Percentiles rank a stretch among this genome's conserved stretches.
Conservation (phyloP, 1,140 invertebrate genomes). For the Diuraphis noxia region DNA sequence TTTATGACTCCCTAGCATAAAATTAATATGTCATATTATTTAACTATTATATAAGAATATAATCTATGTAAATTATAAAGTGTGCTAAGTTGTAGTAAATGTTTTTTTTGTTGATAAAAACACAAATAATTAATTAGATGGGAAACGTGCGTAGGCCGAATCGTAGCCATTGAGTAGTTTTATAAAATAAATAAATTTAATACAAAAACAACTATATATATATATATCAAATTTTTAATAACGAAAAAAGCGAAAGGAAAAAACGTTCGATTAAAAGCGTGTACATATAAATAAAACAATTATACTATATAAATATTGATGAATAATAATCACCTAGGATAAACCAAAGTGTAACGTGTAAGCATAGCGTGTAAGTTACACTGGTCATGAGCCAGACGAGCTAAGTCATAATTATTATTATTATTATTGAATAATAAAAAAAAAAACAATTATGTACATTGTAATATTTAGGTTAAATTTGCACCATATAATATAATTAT, state of each 20-base stretch:
- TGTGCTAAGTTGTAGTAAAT: slow-evolving; percentile 37
- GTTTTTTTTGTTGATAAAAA: neutral
- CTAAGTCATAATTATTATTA: slow-evolving; percentile 46
- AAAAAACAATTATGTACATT: slow-evolving; percentile 39
- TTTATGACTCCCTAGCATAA: neutral
- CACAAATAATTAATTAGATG: neutral
- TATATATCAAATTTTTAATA: slow-evolving; percentile 10
- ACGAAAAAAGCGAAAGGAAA: slow-evolving; percentile 21
- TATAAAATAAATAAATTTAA: slow-evolving; percentile 10
- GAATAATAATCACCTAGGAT: slow-evolving; percentile 18
- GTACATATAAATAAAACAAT: slow-evolving; percentile 45
- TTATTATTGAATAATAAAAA: slow-evolving; percentile 31
- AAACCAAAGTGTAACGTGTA: slow-evolving; percentile 45
- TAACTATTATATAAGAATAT: slow-evolving; percentile 20
- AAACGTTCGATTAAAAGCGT: slow-evolving; percentile 13
- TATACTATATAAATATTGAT: slow-evolving; percentile 26
- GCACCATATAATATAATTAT: slow-evolving; percentile 33
- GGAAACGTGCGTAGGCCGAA: slow-evolving; percentile 21
- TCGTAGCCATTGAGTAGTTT: slow-evolving; percentile 29
- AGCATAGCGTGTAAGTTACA: slow-evolving; percentile 35
- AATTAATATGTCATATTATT: neutral
- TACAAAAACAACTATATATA: neutral
- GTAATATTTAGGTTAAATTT: slow-evolving; percentile 47
- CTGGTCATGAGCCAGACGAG: slow-evolving; percentile 36
- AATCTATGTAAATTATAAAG: slow-evolving; percentile 28